phyloP scores from a whole-genome alignment of 2,797 vertebrate genomes.

The Hyperoplus immaculatus region DNA sequence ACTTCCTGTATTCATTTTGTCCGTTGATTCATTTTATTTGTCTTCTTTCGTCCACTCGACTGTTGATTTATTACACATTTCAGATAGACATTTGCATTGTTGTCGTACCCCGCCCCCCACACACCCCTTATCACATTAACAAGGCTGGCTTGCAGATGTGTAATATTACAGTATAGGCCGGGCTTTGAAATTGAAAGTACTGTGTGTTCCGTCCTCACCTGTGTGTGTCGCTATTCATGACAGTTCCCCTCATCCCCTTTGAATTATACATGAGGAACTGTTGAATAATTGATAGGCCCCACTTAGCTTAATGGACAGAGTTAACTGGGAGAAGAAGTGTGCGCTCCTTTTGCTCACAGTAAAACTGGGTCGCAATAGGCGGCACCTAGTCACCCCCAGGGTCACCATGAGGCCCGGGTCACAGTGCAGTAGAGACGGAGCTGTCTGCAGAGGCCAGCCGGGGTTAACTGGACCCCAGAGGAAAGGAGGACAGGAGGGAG shows the following conservation, averaged over 20 bases:
- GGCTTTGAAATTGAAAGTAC: slow-evolving; percentile 29
- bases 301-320: slow-evolving; percentile 84
- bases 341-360: slow-evolving; percentile 39
- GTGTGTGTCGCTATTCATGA: slow-evolving; percentile 70
- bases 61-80: slow-evolving; percentile 33
- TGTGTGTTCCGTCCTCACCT: slow-evolving; percentile 53
- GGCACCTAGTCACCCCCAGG: slow-evolving; percentile 51
- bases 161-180: slow-evolving; percentile 17
- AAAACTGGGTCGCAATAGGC: slow-evolving; percentile 67
- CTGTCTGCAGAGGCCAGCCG: slow-evolving; percentile 59
- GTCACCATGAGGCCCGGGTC: slow-evolving; percentile 66
- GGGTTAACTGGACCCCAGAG: slow-evolving; percentile 78
- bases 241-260: slow-evolving; percentile 52
- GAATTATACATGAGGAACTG: slow-evolving; percentile 76
- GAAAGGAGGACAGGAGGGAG: slow-evolving; percentile 50
- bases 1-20: slow-evolving; percentile 13
- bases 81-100: slow-evolving; percentile 20
- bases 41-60: background rate
- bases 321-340: slow-evolving; percentile 73
- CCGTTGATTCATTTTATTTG: background rate
- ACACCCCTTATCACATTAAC: slow-evolving; percentile 4
- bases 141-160: slow-evolving; percentile 5
- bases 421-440: slow-evolving; percentile 37
- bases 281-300: slow-evolving; percentile 80
- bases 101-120: background rate